Evolutionary conservation across 2,888 invertebrate species (phyloP).

Genomic region (Chelonus formosanus): DNA sequence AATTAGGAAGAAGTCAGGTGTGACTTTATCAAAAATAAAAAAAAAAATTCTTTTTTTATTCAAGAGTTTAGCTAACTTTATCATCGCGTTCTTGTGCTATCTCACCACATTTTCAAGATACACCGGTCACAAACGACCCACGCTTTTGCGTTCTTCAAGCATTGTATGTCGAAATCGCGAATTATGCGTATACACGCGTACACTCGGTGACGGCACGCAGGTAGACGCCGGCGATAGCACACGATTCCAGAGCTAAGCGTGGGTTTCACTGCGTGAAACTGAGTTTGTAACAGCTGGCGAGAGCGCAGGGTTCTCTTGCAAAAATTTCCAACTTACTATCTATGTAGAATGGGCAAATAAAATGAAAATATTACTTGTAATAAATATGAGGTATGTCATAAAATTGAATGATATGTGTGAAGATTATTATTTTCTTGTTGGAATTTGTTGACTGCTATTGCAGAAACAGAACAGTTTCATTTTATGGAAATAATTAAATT

Average conservation of each 20-base stretch:
- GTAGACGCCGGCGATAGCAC: conserved; percentile 18
- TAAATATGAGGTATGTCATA: too few relatives aligned
- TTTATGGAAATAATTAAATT: too few relatives aligned
- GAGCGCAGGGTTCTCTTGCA: too few relatives aligned
- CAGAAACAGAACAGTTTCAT: too few relatives aligned
- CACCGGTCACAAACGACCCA: conserved; percentile 14
- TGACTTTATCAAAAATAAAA: background rate
- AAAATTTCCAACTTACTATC: too few relatives aligned
- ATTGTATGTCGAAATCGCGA: conserved; percentile 26
- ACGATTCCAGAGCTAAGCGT: conserved; percentile 16
- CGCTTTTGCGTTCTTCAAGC: conserved; percentile 24
- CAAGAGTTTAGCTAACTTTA: background rate
- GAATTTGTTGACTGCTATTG: too few relatives aligned
- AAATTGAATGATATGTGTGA: too few relatives aligned
- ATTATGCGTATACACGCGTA: conserved; percentile 20
- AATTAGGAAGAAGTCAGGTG: background rate
- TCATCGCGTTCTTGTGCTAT: conserved; percentile 2
- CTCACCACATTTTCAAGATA: background rate
- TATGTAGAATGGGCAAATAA: too few relatives aligned
- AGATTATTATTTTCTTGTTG: too few relatives aligned
- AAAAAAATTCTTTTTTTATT: background rate
- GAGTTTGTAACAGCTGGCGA: conserved; percentile 10
- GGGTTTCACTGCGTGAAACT: conserved; percentile 9
- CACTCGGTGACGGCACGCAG: conserved; percentile 21
- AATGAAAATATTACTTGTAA: too few relatives aligned